Percentiles rank a stretch among this genome's conserved stretches.
These are phyloP conservation scores for Arrhopalites spinosus DNA, from an alignment of 2,888 invertebrate genomes.

Conservation along the genomic window DNA sequence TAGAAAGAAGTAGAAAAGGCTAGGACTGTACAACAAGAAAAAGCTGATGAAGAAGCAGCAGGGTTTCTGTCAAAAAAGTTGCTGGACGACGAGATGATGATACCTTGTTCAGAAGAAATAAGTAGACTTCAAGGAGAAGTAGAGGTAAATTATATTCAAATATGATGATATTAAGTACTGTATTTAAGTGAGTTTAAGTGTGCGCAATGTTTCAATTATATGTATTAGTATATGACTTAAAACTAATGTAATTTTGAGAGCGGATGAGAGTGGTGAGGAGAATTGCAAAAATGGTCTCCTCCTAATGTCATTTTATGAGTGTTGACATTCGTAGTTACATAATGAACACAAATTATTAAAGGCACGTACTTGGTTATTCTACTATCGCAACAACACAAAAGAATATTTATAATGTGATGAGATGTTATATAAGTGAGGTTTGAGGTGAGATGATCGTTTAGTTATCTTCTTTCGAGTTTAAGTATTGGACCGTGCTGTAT, in stretches of 20 bases:
- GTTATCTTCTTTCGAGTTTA: background rate
- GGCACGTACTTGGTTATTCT: slow-evolving; percentile 4
- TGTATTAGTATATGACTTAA: background rate
- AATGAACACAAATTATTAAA: slow-evolving; percentile 16
- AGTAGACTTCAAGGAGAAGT: slow-evolving; percentile 80
- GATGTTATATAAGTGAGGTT: slow-evolving; percentile 10
- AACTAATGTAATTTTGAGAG: background rate
- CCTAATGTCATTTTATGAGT: slow-evolving; percentile 23
- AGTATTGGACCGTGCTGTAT: background rate
- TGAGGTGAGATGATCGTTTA: background rate
- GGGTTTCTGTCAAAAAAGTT: slow-evolving; percentile 74
- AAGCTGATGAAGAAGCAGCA: slow-evolving; percentile 34
- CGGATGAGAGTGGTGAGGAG: background rate
- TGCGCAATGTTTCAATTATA: too few relatives aligned
- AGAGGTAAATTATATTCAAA: slow-evolving; percentile 65
- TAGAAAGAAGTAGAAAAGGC: slow-evolving; percentile 77
- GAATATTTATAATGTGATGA: slow-evolving; percentile 23
- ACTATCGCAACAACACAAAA: slow-evolving; percentile 7
- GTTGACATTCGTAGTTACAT: slow-evolving; percentile 14
- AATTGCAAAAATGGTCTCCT: background rate
- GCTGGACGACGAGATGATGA: slow-evolving; percentile 33
- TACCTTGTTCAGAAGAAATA: slow-evolving; percentile 48
- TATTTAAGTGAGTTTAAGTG: too few relatives aligned
- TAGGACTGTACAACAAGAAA: slow-evolving; percentile 59
- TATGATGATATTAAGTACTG: too few relatives aligned